Conservation (phyloP, 2,888 invertebrate genomes). For the Taenaris catops region DNA sequence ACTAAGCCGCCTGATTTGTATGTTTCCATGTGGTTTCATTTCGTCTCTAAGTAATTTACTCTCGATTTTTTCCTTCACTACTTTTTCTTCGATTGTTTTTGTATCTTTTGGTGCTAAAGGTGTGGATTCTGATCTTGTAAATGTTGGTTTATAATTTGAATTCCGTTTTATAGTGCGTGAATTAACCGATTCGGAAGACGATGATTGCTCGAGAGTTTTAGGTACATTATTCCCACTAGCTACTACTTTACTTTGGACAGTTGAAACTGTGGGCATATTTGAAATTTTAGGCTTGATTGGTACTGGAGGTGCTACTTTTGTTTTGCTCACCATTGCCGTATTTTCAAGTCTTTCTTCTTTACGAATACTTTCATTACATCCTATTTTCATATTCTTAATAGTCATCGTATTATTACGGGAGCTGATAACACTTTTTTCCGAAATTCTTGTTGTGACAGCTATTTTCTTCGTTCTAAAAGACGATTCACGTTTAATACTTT, state of each 20-base stretch:
- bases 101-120: conserved; percentile 34
- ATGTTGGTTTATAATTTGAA: conserved; percentile 37
- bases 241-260: conserved; percentile 32
- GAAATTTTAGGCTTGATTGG: conserved; percentile 80
- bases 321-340: conserved; percentile 50
- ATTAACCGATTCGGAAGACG: conserved; percentile 47
- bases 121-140: conserved; percentile 44
- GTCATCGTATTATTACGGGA: conserved; percentile 28
- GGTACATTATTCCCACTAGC: conserved; percentile 30
- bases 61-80: conserved; percentile 22
- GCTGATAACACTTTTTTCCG: conserved; percentile 33
- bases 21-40: conserved; percentile 42
- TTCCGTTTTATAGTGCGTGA: conserved; percentile 51
- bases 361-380: conserved; percentile 28
- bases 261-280: conserved; percentile 37
- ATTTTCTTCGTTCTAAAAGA: conserved; percentile 49
- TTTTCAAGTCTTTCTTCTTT: conserved; percentile 28
- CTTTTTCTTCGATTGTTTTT: conserved; percentile 20
- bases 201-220: conserved; percentile 42
- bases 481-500: conserved; percentile 48
- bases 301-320: conserved; percentile 82
- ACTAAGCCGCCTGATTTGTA: conserved; percentile 65
- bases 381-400: conserved; percentile 32
- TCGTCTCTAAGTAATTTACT: conserved; percentile 27
- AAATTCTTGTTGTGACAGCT: conserved; percentile 36